Evolutionary conservation across 2,888 invertebrate genomes (phyloP).

Genomic region (Trissonchulus sp.): DNA sequence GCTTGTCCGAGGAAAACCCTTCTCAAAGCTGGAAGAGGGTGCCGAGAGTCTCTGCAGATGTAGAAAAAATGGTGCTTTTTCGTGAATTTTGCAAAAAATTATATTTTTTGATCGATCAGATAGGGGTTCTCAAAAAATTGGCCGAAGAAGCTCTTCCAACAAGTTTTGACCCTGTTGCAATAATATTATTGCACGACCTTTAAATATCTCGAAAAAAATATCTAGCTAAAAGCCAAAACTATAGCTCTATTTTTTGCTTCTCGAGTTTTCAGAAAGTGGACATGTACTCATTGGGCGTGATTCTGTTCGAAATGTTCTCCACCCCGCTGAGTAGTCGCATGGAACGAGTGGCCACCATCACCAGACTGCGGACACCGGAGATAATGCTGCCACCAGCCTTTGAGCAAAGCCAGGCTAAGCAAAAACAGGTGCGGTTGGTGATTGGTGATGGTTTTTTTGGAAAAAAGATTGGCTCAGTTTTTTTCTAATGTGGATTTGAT

Average conservation of each 20-base stretch:
- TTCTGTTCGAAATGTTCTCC: conserved; percentile 72
- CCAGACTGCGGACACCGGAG: conserved; percentile 65
- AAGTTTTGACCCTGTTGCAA: too few species aligned
- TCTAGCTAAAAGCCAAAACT: not conserved
- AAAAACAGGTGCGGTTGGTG: conserved; percentile 8
- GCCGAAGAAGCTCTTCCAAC: too few species aligned
- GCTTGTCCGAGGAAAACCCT: too few species aligned
- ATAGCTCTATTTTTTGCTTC: not conserved
- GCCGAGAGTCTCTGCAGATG: too few species aligned
- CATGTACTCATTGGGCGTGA: conserved; percentile 66
- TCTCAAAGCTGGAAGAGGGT: too few species aligned
- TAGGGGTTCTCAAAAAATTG: too few species aligned
- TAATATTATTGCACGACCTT: too few species aligned
- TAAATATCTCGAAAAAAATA: too few species aligned
- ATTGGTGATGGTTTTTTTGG: too few species aligned
- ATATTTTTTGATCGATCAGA: too few species aligned
- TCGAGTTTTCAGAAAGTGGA: conserved; percentile 61
- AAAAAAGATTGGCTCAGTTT: not conserved
- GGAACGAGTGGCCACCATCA: conserved; percentile 75
- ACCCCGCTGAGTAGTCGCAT: conserved; percentile 74
- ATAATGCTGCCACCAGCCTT: conserved; percentile 67
- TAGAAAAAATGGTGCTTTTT: too few species aligned
- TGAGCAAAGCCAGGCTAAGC: conserved; percentile 36
- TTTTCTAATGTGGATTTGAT: not conserved
- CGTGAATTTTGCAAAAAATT: too few species aligned